Percentiles rank a stretch among this genome's conserved stretches.
phyloP scores from a whole-genome alignment of 2,888 invertebrate genomes.

The Timandra comae region DNA sequence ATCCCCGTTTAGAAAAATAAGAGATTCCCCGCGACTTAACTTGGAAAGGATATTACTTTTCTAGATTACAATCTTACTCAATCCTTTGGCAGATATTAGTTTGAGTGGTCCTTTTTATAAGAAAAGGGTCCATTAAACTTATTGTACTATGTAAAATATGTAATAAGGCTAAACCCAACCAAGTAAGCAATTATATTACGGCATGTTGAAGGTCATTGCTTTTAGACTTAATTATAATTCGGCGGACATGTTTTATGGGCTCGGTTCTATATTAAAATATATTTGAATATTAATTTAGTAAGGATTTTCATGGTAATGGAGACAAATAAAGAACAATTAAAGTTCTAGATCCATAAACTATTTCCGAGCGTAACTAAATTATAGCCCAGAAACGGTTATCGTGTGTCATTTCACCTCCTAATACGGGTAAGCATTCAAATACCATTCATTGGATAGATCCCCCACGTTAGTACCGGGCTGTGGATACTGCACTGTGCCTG shows the following conservation, averaged over 20 bases:
- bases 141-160: no score
- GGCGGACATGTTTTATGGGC: no score
- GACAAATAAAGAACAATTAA: no score
- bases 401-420: slow-evolving; percentile 13
- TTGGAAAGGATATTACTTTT: slow-evolving; percentile 57
- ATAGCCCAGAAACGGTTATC: slow-evolving; percentile 3
- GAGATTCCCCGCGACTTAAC: slow-evolving; percentile 5
- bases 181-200: no score
- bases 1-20: neutral
- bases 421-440: slow-evolving; percentile 15
- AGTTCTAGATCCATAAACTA: neutral
- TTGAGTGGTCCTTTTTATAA: slow-evolving; percentile 8
- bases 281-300: no score
- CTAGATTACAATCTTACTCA: slow-evolving; percentile 49
- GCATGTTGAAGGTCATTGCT: no score
- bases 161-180: no score
- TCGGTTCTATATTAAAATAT: no score
- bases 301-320: no score
- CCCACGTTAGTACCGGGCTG: slow-evolving; percentile 45
- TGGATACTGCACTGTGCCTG: slow-evolving; percentile 30
- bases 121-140: no score
- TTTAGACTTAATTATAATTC: no score
- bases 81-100: slow-evolving; percentile 31
- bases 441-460: slow-evolving; percentile 40
- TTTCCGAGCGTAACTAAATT: slow-evolving; percentile 5